Conservation (phyloP, 2,888 invertebrate genomes). For the Thelaira solivaga region DNA sequence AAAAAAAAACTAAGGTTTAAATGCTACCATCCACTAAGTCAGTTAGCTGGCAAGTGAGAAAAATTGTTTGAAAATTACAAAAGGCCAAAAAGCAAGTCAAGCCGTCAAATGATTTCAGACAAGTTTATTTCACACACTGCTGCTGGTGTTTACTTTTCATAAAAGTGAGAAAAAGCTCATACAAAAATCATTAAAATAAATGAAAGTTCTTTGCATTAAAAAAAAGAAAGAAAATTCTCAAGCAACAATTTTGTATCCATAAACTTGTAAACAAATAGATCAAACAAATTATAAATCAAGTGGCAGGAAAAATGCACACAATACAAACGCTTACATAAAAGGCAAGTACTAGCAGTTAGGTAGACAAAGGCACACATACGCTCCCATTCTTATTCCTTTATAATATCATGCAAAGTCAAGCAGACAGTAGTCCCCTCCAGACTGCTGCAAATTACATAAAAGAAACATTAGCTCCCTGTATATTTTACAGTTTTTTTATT, state of each 20-base stretch:
- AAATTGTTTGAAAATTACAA: neutral
- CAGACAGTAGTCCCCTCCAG: neutral
- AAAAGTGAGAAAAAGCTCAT: slow-evolving; percentile 1
- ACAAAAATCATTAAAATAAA: slow-evolving; percentile 23
- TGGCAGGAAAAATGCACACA: neutral
- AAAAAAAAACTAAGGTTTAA: neutral
- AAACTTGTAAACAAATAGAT: slow-evolving; percentile 39
- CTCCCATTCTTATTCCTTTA: neutral
- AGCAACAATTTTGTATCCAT: neutral
- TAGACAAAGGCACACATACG: slow-evolving; percentile 33
- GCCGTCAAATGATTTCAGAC: slow-evolving; percentile 26
- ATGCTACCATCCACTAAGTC: neutral
- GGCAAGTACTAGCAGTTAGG: neutral
- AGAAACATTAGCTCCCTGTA: slow-evolving; percentile 23
- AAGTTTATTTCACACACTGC: slow-evolving; percentile 8
- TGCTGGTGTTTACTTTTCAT: neutral
- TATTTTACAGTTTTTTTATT: slow-evolving; percentile 31
- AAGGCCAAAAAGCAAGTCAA: slow-evolving; percentile 52
- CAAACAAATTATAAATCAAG: slow-evolving; percentile 45
- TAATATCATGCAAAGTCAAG: too few relatives aligned
- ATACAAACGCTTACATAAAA: neutral
- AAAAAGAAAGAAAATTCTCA: neutral
- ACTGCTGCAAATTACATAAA: too few relatives aligned
- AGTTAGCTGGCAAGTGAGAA: slow-evolving; percentile 28
- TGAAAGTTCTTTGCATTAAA: slow-evolving; percentile 34